A percentile compares a stretch with the other conserved stretches of the same genome.
Evolutionary conservation across 2,113 vertebrate species (phyloP).

Genomic region (Drymodes brunneopygia): DNA sequence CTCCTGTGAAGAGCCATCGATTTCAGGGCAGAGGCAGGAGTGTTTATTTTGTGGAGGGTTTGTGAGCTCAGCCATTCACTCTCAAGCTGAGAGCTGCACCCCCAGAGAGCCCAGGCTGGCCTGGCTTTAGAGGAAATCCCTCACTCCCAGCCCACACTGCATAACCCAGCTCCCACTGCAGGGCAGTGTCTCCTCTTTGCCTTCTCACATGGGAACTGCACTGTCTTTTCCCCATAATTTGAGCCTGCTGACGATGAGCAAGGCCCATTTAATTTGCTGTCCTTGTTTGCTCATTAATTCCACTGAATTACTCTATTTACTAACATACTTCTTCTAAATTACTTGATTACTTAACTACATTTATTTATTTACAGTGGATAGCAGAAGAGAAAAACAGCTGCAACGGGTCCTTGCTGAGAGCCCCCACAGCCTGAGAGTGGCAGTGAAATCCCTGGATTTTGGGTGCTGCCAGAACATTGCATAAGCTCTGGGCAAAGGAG

Average conservation of each 20-base stretch:
- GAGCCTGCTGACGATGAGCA: not conserved
- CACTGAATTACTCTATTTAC: conserved; percentile 7
- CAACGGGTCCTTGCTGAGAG: not conserved
- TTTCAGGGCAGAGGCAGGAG: not conserved
- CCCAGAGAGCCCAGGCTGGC: not conserved
- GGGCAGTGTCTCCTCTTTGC: not conserved
- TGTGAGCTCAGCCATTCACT: not conserved
- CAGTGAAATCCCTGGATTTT: not conserved
- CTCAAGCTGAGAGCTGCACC: not conserved
- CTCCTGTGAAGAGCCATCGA: not conserved
- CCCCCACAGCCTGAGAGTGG: not conserved
- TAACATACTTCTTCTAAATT: conserved; percentile 23
- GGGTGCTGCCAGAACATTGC: not conserved
- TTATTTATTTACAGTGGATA: not conserved
- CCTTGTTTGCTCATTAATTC: conserved; percentile 5
- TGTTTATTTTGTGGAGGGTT: not conserved
- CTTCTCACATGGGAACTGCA: not conserved
- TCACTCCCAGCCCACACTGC: not conserved
- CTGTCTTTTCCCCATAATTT: not conserved
- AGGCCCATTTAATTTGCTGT: not conserved
- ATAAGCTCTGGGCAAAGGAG: not conserved
- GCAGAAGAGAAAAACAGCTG: not conserved
- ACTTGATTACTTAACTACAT: conserved; percentile 13
- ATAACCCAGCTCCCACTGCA: not conserved
- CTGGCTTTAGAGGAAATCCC: not conserved